Evolutionary conservation across 2,113 vertebrate species (phyloP), one percentile per base, ranked within the genome.

Genomic region (Phalacrocorax pelagicus): DNA sequence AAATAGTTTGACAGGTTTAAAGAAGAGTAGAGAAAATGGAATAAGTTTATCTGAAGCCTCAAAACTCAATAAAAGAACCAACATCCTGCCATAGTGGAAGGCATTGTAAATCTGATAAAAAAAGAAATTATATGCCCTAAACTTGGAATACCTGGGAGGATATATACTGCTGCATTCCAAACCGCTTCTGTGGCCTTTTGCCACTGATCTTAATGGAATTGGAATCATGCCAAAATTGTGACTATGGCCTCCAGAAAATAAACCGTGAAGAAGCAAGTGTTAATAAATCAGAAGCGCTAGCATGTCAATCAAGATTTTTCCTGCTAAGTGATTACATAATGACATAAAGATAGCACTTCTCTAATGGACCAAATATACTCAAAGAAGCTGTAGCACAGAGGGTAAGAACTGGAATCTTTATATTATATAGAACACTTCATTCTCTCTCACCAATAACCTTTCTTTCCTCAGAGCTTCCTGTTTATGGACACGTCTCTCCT

Each of bases 61-160:
- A 61, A 79, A 95, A 87, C 34, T 79, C 61, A 55, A 42, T n/a
- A 83, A 62, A 86, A 87, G 52, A 85, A 72, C 30, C 44, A 79
- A 69, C 40, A 69, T 61, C 63, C 9, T 1, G 44, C 61, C 84
- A 40, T 3, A 87, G 77, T 11, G n/a, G 66, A 74, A 95, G n/a
- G 44, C 40, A 52, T 18, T 12, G 32, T 44, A 95, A 92, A 96
- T 88, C 90, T 92, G 84, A 96, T 97, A 61, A 94, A 79, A 51
- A 88, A 74, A 57, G 11, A 81, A 78, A 86, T 70, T 24, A n/a
- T 21, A 55, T 40, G 38, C n/a, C 89, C 38, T 87, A 69, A 57
- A 80, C 34, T 72, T 82, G 84, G 52, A 91, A 85, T 81, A 87
- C 44, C 62, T 72, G 34, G 34, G 58, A 94, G 47, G 49, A 85